Percentiles rank a stretch among this genome's conserved stretches.
These are phyloP conservation scores for Coccyzus lansbergi DNA, from an alignment of 2,797 vertebrate species.

Conservation along the genomic window DNA sequence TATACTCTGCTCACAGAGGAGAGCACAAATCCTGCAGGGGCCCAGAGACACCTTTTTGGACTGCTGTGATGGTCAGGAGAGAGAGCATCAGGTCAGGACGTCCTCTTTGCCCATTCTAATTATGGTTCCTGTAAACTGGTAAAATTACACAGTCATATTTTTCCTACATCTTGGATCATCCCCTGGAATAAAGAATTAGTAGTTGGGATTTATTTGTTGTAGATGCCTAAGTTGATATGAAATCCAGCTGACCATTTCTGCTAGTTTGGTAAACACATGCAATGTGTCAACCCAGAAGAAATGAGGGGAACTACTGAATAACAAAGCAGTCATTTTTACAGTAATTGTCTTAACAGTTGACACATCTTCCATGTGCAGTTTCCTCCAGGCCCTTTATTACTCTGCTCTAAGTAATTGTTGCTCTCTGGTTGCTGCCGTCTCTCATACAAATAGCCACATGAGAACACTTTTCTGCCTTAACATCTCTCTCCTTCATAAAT, in stretches of 20 bases:
- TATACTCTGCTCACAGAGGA: background rate
- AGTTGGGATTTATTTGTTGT: background rate
- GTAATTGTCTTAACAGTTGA: background rate
- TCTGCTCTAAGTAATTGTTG: background rate
- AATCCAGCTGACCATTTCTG: background rate
- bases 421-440: background rate
- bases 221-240: background rate
- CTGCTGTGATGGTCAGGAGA: background rate
- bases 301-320: background rate
- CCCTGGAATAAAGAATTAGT: background rate
- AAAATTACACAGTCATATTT: background rate
- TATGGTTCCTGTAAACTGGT: background rate
- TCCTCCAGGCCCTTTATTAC: background rate
- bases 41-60: background rate
- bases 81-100: background rate
- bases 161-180: background rate
- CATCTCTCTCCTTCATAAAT: background rate
- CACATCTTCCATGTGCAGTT: background rate
- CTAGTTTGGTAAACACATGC: background rate
- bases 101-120: background rate
- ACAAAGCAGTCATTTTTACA: background rate
- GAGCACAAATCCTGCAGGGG: background rate
- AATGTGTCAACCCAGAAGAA: background rate
- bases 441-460: background rate
- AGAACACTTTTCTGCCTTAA: background rate